Evolutionary conservation across 1,140 invertebrate genomes (phyloP).

Genomic region (Panagrolaimus sp.): DNA sequence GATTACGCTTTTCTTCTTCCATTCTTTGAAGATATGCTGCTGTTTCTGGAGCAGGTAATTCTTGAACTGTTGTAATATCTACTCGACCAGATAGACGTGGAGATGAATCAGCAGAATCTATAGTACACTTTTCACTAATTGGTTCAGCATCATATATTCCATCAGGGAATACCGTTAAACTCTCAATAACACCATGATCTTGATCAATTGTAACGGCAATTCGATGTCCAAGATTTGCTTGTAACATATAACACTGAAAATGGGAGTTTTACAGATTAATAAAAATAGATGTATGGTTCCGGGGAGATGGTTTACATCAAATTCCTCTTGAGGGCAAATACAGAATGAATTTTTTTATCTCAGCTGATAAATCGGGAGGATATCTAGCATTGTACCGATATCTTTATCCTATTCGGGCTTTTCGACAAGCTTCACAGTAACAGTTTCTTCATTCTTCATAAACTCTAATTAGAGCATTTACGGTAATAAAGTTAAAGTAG

Average conservation of each 20-base stretch:
- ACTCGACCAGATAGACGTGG: conserved; percentile 25
- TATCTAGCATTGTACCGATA: too few relatives aligned
- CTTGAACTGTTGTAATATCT: conserved; percentile 28
- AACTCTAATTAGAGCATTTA: too few relatives aligned
- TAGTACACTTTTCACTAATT: background rate
- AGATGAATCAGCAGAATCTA: conserved; percentile 13
- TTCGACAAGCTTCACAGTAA: too few relatives aligned
- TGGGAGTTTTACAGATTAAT: too few relatives aligned
- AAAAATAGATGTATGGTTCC: too few relatives aligned
- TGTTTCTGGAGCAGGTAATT: conserved; percentile 51
- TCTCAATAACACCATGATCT: conserved; percentile 35
- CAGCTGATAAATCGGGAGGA: too few relatives aligned
- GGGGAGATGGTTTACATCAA: too few relatives aligned
- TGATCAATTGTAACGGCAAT: conserved; percentile 47
- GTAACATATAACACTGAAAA: background rate
- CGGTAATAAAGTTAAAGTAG: too few relatives aligned
- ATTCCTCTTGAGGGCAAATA: too few relatives aligned
- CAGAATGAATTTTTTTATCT: too few relatives aligned
- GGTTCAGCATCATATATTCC: conserved; percentile 35
- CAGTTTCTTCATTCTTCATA: too few relatives aligned
- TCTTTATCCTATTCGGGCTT: too few relatives aligned
- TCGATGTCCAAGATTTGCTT: conserved; percentile 41
- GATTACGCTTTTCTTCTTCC: conserved; percentile 46
- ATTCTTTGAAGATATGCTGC: conserved; percentile 52
- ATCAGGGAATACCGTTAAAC: conserved; percentile 49